Evolutionary conservation across 2,797 vertebrate genomes (phyloP), one percentile per base, ranked within the genome.

Genomic region (Lepidocolaptes lacrymiger): DNA sequence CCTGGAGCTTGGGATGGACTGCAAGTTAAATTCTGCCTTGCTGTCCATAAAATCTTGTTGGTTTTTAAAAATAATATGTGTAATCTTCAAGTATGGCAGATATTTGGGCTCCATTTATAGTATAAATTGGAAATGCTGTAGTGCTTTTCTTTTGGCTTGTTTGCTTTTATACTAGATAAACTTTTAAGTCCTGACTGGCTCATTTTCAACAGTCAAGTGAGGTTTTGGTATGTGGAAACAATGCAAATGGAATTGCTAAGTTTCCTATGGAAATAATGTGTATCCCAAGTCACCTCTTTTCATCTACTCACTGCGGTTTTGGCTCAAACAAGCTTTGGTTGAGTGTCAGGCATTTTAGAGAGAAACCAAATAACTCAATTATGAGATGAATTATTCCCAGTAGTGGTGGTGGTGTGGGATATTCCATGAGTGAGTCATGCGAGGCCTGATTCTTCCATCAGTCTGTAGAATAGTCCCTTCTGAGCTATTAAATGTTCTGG

Each of bases 361-460:
- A 55, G 39, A 87, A 95, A 79, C 61, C 41, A 39, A 54, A 46
- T n/a, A 46, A 66, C 41, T 93, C 83, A 89, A 95, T 95, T 95
- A 95, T 0, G 12, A 95, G 68, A 49, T 66, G 9, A 80, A 34
- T 96, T 79, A 78, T 43, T 94, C 55, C 56, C 37, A 54, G 18
- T 30, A 26, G 14, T 13, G 56, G 27, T 58, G 72, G 36, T 26
- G 9, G 27, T 44, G 0, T 18, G 43, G 61, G 43, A 30, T 46
- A 6, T 18, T 58, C 78, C 58, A 23, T 14, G 12, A 43, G 24
- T 24, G 23, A 22, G 44, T 97, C 96, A 97, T 9, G 72, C 89
- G 24, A 99, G 97, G 37, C 99, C 98, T 2, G 99, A 99, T 96
- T 99, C 99, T 94, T 98, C 97, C 74, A 98, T 98, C 98, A 99